Conservation (phyloP, 2,113 vertebrate genomes). For the Crotalus horridus region DNA sequence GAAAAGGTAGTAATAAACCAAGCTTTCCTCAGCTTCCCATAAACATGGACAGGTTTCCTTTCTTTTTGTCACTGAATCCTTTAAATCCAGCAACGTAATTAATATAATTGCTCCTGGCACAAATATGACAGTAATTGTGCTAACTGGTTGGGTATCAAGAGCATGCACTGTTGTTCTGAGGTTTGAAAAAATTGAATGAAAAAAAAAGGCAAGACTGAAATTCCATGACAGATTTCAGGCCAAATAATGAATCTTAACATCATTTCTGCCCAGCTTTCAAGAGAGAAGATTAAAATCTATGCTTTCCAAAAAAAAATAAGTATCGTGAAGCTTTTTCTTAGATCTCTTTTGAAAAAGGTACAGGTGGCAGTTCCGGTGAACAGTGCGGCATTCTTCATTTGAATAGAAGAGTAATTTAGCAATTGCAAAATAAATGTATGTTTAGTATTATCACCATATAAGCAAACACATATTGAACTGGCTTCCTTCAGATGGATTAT, state of each 20-base stretch:
- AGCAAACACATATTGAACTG: slow-evolving; percentile 26
- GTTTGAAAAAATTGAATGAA: not conserved
- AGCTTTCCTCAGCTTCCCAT: not conserved
- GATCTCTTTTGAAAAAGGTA: not conserved
- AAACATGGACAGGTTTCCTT: not conserved
- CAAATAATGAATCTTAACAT: not conserved
- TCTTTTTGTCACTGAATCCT: not conserved
- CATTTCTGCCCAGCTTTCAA: not conserved
- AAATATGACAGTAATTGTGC: slow-evolving; percentile 17
- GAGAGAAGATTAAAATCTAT: slow-evolving; percentile 2
- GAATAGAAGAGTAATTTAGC: not conserved
- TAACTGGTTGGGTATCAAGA: slow-evolving; percentile 31
- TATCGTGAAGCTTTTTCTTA: not conserved
- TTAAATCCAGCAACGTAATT: slow-evolving; percentile 17
- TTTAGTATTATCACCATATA: slow-evolving; percentile 33
- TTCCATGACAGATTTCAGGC: not conserved
- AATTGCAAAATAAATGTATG: not conserved
- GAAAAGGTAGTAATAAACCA: not conserved
- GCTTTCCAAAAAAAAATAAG: not conserved
- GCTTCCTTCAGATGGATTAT: slow-evolving; percentile 27
- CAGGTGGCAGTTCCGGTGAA: not conserved
- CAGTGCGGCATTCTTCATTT: not conserved
- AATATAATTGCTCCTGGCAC: fast-evolving
- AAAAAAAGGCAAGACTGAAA: not conserved
- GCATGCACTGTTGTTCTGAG: slow-evolving; percentile 1